Evolutionary conservation across 1,140 invertebrate species (phyloP), one percentile per base, ranked within the genome.

Genomic region (Lysiphlebus fabarum): DNA sequence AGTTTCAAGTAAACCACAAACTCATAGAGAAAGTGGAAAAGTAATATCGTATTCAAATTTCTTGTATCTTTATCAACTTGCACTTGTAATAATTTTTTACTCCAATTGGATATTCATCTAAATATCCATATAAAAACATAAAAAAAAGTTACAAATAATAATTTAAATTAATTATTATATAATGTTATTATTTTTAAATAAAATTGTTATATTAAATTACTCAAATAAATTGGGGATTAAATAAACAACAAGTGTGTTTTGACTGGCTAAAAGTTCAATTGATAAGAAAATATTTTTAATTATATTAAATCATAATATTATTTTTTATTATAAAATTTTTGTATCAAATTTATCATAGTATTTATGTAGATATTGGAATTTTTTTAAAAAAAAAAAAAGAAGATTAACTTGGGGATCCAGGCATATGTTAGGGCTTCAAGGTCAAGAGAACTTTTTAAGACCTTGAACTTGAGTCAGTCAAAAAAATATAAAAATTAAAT

Each of bases 21-120:
- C 61, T 43, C 26, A 37, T 43, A 49, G 61, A 62, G 61, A 62
- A 62, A 62, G 61, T 62, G 56, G 61, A 62, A 62, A 62, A 62
- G 61, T 58, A n/a, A 56, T 62, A 62, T 62, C 61, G 56, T 62
- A 49, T 62, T 58, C 56, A 43, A 50, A 54, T 57, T 58, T 62
- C 55, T 43, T 44, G 38, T 60, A 55, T 53, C 58, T 60, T 60
- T 53, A 37, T 49, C 51, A 17, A 38, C 47, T 42, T 37, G 48
- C 56, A n/a, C 38, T 8, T 10, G n/a, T n/a, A n/a, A n/a, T n/a
- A n/a, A 40, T 2, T 10, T 8, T 10, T 40, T 33, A 34, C 48
- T 36, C 33, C 51, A 49, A 45, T 59, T 33, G 33, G 34, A 59
- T 55, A 55, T 43, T 48, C 55, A 26, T 49, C 7, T 45, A 26